Evolutionary conservation across 2,888 invertebrate species (phyloP).

Genomic region (Amphipoea lucens): DNA sequence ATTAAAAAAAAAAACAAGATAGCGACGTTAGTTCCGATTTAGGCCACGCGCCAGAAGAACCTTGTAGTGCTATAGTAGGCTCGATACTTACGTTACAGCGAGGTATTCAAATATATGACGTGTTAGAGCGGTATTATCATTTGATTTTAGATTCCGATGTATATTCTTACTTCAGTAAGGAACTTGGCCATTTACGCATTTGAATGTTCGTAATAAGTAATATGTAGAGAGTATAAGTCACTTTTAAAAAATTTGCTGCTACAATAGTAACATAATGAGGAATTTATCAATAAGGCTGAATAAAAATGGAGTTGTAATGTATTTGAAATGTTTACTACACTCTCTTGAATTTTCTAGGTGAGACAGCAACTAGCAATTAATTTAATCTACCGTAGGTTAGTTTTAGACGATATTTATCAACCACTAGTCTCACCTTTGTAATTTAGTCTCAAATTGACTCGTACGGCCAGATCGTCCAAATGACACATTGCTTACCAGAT

Average conservation of each 20-base stretch:
- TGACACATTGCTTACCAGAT: conserved; percentile 45
- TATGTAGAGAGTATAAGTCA: conserved; percentile 35
- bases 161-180: conserved; percentile 25
- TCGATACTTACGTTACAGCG: conserved; percentile 35
- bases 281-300: conserved; percentile 66
- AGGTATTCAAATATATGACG: conserved; percentile 4
- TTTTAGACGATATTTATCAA: conserved; percentile 49
- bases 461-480: conserved; percentile 16
- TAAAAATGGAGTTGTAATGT: conserved; percentile 16
- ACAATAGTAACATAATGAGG: conserved; percentile 35
- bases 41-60: no score
- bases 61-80: conserved; percentile 7
- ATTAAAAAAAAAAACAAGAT: no score
- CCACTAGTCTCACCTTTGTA: conserved; percentile 33
- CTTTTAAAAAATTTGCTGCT: conserved; percentile 29
- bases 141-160: conserved; percentile 12
- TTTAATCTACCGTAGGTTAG: conserved; percentile 36
- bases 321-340: conserved; percentile 27
- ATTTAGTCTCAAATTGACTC: conserved; percentile 29
- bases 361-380: background rate
- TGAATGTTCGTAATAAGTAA: conserved; percentile 40
- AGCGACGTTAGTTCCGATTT: background rate
- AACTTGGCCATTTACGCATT: conserved; percentile 60
- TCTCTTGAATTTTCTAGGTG: conserved; percentile 19
- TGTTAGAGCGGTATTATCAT: conserved; percentile 10